Base-by-base conservation (phyloP, 1,140 invertebrate species). In the Eupeodes corollae region DNA sequence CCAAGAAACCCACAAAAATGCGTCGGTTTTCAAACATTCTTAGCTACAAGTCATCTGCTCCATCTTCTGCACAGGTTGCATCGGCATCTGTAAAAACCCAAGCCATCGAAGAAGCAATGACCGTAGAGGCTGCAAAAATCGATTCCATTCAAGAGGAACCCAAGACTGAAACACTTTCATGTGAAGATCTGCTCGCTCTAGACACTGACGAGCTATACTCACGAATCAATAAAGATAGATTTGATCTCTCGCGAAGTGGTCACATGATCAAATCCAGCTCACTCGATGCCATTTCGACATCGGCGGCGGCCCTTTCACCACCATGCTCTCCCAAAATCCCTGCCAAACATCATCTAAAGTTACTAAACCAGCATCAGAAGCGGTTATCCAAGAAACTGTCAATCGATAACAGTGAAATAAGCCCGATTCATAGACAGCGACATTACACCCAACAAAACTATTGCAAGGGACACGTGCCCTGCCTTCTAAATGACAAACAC, bases 11-110 rank as follows among this genome's bases (percentile, higher is more conserved):
- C 35, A 57, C 57, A 37, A 68, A 64, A 53, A 66, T 67, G 55
- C 56, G 66, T 26, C 56, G 65, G 19, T 59, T 68, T 42, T 68
- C 66, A 15, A 59, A 68, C 53, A 68, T 68, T 41, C 52, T 68
- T 12, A 59, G 58, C 35, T 61, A 68, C 35, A 53, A 50, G 19
- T 45, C 41, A 42, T 26, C 26, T 5, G 6, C 21, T 3, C 8
- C 21, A 8, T 8, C 21, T 5, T 26, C 42, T 5, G 6, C 9
- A 12, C 5, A 26, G 9, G 26, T 31, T 26, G 5, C 19, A 18
- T 44, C 21, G 9, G 34, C 11, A 39, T 34, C 18, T 32, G 13
- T 13, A 52, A 44, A 38, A 57, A 56, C 44, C 49, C 52, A 12
- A 39, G 32, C 44, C 40, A 32, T 39, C 42, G 16, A 38, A 32